phyloP scores from a whole-genome alignment of 2,888 invertebrate species.

The Hyalella azteca region DNA sequence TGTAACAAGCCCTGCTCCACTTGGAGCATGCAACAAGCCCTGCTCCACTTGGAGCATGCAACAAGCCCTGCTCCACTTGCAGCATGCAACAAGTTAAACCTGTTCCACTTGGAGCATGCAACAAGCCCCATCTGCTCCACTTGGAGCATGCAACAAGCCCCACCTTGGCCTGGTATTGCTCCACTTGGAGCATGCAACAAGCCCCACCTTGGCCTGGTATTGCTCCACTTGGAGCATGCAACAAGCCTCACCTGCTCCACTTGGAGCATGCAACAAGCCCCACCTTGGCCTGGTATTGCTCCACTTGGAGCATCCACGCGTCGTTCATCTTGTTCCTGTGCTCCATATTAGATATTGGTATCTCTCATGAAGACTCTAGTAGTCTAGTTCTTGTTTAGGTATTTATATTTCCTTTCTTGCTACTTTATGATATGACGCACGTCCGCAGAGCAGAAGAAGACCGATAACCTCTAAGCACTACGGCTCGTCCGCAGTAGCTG shows the following conservation, averaged over 20 bases:
- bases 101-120: neutral
- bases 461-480: too few species aligned
- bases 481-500: too few species aligned
- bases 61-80: conserved; percentile 69
- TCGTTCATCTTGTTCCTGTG: conserved; percentile 78
- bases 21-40: conserved; percentile 63
- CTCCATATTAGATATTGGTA: too few species aligned
- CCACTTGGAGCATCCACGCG: conserved; percentile 78
- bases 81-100: conserved; percentile 64
- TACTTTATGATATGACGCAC: too few species aligned
- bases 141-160: conserved; percentile 66
- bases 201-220: conserved; percentile 65
- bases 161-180: conserved; percentile 72
- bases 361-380: too few species aligned
- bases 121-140: conserved; percentile 67
- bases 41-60: conserved; percentile 68
- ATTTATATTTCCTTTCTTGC: too few species aligned
- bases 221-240: neutral
- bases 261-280: too few species aligned
- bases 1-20: conserved; percentile 67
- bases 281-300: conserved; percentile 74
- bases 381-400: too few species aligned
- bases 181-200: conserved; percentile 68
- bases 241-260: conserved; percentile 67
- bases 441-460: too few species aligned